phyloP scores from a whole-genome alignment of 2,888 invertebrate species.

The Adela reaumurella region DNA sequence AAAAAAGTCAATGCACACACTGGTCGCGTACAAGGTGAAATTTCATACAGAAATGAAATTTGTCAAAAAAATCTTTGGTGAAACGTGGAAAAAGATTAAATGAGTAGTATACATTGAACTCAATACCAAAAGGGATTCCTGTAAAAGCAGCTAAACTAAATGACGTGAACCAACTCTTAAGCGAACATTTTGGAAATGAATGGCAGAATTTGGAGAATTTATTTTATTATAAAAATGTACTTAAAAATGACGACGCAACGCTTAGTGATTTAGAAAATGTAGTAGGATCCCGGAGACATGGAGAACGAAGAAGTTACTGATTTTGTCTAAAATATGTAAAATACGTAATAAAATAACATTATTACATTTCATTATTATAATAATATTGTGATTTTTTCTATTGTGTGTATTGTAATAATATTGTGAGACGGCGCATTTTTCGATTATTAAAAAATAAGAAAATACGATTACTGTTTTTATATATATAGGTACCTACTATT shows the following conservation, averaged over 20 bases:
- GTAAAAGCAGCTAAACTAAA: slow-evolving; percentile 5
- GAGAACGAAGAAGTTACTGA: slow-evolving; percentile 5
- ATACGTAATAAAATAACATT: neutral
- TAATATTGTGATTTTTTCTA: slow-evolving; percentile 1
- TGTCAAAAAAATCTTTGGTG: slow-evolving; percentile 1
- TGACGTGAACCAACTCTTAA: slow-evolving; percentile 8
- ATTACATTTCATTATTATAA: slow-evolving; percentile 1
- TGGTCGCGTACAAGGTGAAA: slow-evolving; percentile 2
- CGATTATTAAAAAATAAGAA: neutral
- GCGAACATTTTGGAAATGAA: slow-evolving; percentile 9
- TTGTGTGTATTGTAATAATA: neutral
- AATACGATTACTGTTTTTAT: neutral
- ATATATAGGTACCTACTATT: slow-evolving; percentile 1
- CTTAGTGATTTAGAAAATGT: slow-evolving; percentile 3
- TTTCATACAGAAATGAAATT: slow-evolving; percentile 2
- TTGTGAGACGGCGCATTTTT: neutral
- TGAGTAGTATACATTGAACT: neutral
- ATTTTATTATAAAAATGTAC: slow-evolving; percentile 8
- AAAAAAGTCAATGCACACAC: slow-evolving; percentile 1
- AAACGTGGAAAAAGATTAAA: slow-evolving; percentile 4
- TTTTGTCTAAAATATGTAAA: slow-evolving; percentile 4
- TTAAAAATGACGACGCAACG: slow-evolving; percentile 5
- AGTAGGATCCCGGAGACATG: slow-evolving; percentile 3
- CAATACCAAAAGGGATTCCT: neutral
- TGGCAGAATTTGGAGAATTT: slow-evolving; percentile 8